These are phyloP conservation scores for Poeciliopsis retropinna DNA, from an alignment of 2,113 vertebrate genomes.

Conservation along the genomic window DNA sequence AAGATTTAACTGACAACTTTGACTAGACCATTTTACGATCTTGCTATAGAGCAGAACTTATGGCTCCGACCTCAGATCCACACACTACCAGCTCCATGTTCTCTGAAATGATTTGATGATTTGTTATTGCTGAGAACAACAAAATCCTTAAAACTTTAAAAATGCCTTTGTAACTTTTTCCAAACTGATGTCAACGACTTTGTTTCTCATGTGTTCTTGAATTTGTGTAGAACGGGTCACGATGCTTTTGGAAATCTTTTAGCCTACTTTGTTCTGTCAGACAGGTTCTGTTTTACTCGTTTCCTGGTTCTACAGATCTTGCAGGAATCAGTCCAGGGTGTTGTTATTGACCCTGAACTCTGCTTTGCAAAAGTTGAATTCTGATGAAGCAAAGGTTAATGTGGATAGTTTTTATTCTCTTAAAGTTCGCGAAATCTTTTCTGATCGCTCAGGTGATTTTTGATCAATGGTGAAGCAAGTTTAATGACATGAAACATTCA, in stretches of 20 bases:
- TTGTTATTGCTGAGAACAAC: too few species aligned
- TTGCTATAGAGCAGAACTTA: background rate
- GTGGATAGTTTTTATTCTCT: background rate
- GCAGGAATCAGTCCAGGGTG: background rate
- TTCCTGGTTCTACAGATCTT: background rate
- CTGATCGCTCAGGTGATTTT: background rate
- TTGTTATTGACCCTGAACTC: background rate
- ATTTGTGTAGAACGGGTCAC: background rate
- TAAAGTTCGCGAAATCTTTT: background rate
- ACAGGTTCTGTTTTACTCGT: background rate
- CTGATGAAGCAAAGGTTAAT: background rate
- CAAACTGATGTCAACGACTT: background rate
- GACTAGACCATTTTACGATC: background rate
- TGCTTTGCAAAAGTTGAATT: background rate
- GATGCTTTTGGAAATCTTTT: background rate
- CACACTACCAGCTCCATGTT: too few species aligned
- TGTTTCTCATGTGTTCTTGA: background rate
- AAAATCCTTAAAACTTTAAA: background rate
- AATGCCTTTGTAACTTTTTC: background rate
- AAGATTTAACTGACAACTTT: background rate
- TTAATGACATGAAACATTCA: background rate
- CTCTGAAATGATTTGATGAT: too few species aligned
- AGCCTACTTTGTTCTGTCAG: background rate
- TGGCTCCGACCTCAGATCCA: background rate
- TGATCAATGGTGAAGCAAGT: background rate